phyloP scores from a whole-genome alignment of 2,113 vertebrate species.

The Prunella himalayana region DNA sequence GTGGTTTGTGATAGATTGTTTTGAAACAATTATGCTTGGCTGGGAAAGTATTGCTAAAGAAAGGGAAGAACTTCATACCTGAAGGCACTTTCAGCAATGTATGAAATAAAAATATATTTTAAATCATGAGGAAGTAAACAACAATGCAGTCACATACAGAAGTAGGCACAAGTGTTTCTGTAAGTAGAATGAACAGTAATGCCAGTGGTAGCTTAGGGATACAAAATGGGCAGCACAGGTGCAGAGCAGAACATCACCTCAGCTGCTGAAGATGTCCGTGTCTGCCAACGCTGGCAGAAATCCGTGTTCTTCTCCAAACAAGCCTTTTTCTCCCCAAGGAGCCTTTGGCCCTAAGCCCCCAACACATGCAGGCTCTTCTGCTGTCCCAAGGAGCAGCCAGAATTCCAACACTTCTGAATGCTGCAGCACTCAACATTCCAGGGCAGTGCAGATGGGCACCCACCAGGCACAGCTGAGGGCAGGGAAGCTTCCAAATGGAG shows the following conservation, averaged over 20 bases:
- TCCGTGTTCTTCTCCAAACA: neutral
- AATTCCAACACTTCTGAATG: too few relatives aligned
- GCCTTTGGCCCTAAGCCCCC: too few relatives aligned
- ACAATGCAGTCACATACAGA: neutral
- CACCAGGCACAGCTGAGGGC: neutral
- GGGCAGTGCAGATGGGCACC: neutral
- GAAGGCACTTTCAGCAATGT: neutral
- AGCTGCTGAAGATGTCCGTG: neutral
- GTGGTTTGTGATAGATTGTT: neutral
- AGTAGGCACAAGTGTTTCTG: neutral
- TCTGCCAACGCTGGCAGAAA: neutral
- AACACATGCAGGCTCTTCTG: neutral
- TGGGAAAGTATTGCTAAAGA: neutral
- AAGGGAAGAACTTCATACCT: neutral
- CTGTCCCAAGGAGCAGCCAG: neutral
- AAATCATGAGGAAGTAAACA: neutral
- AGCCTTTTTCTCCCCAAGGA: neutral
- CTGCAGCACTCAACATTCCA: neutral
- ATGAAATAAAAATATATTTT: neutral
- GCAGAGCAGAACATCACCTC: accelerated
- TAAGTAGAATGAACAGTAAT: neutral
- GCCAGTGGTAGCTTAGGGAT: neutral
- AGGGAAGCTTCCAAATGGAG: neutral
- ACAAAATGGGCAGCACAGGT: too few relatives aligned
- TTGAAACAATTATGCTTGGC: neutral